Evolutionary conservation across 2,113 vertebrate species (phyloP).

Genomic region (Sporophila hypoxantha): DNA sequence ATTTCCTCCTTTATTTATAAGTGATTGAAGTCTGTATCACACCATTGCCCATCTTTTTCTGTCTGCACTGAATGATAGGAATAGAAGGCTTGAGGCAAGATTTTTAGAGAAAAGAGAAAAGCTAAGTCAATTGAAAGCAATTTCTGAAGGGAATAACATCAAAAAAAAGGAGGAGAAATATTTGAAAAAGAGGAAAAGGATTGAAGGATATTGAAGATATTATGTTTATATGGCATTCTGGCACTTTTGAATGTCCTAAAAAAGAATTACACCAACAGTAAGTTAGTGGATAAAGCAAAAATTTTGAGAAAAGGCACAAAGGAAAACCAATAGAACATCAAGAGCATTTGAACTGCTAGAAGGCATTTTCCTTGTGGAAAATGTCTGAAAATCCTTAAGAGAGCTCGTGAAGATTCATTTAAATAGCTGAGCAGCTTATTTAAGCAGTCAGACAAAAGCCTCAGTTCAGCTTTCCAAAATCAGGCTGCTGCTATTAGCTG

Average conservation of each 20-base stretch:
- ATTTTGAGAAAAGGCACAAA: constrained; percentile 7
- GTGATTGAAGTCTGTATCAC: constrained; percentile 3
- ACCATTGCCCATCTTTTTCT: not conserved
- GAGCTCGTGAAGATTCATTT: constrained; percentile 23
- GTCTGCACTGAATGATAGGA: constrained; percentile 41
- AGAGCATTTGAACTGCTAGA: constrained; percentile 18
- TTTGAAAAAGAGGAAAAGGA: constrained; percentile 27
- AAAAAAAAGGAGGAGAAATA: constrained; percentile 37
- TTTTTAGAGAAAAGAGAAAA: constrained; percentile 43
- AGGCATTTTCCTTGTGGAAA: constrained; percentile 39
- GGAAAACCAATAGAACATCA: constrained; percentile 45
- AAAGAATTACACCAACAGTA: not conserved
- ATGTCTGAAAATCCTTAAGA: constrained; percentile 23
- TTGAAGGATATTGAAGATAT: constrained; percentile 38
- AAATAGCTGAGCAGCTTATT: constrained; percentile 22
- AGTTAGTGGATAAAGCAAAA: constrained; percentile 26
- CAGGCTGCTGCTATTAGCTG: not conserved
- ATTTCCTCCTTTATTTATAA: constrained; percentile 12
- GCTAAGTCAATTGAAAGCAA: constrained; percentile 48
- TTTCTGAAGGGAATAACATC: constrained; percentile 58
- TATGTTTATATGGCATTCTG: constrained; percentile 40
- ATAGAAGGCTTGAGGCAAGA: constrained; percentile 40
- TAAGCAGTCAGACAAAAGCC: constrained; percentile 12
- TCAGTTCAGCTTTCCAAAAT: not conserved
- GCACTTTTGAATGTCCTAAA: constrained; percentile 31